Evolutionary conservation across 2,888 invertebrate species (phyloP).

Genomic region (Augiades crinisus): DNA sequence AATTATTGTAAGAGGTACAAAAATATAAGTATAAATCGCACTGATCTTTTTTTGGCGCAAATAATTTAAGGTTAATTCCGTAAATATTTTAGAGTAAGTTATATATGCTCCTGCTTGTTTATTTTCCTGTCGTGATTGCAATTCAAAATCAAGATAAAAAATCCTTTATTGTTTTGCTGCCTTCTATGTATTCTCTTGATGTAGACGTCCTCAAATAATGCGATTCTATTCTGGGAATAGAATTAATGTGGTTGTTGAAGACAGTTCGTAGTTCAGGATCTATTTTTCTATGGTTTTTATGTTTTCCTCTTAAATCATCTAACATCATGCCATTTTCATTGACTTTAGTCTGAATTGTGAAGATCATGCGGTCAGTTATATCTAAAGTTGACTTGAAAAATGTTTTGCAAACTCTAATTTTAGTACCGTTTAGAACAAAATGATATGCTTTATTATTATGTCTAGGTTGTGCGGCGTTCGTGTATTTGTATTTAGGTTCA

Average conservation of each 20-base stretch:
- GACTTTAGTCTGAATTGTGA: not conserved
- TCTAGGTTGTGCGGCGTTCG: not conserved
- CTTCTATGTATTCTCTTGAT: not conserved
- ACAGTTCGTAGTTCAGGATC: not conserved
- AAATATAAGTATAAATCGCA: not conserved
- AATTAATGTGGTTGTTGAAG: not conserved
- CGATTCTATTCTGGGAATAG: conserved; percentile 2
- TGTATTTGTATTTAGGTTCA: not conserved
- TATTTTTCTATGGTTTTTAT: not conserved
- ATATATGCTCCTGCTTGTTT: not conserved
- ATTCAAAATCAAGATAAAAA: not conserved
- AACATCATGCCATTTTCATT: not conserved
- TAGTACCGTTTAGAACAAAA: not conserved
- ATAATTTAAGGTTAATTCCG: not conserved
- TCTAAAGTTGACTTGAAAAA: not conserved
- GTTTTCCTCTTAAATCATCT: not conserved
- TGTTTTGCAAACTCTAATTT: not conserved
- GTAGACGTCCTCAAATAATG: not conserved
- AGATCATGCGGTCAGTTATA: not conserved
- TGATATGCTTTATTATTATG: not conserved
- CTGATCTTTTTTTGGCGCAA: not conserved
- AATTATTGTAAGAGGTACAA: not conserved
- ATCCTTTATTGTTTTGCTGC: not conserved
- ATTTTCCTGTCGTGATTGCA: not conserved
- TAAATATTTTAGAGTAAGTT: not conserved